Evolutionary conservation across 1,140 invertebrate species (phyloP).

Genomic region (Drosophila funebris): DNA sequence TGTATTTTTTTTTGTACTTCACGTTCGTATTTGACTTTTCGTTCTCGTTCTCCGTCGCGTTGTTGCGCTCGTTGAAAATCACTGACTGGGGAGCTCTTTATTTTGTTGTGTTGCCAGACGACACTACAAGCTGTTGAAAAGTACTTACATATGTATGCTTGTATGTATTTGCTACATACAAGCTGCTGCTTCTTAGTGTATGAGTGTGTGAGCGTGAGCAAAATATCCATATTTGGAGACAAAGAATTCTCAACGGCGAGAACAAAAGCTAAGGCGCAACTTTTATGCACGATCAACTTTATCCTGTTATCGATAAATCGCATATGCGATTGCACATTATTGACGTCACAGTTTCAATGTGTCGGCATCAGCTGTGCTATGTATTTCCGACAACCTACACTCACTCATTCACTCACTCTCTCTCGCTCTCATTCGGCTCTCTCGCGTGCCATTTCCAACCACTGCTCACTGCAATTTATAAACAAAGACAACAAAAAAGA

Average conservation of each 20-base stretch:
- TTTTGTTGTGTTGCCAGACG: constrained; percentile 33
- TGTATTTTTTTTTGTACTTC: constrained; percentile 45
- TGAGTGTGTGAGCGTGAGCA: constrained; percentile 20
- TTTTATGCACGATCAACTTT: constrained; percentile 22
- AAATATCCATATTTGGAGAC: constrained; percentile 24
- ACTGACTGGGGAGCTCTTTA: constrained; percentile 50
- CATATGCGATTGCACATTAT: not conserved
- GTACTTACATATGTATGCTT: not conserved
- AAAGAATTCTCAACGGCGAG: not conserved
- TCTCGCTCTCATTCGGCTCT: constrained; percentile 2
- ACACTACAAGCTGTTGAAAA: constrained; percentile 7
- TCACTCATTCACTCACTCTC: not conserved
- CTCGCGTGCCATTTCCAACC: constrained; percentile 24
- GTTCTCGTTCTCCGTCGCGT: constrained; percentile 11
- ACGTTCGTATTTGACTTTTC: constrained; percentile 29
- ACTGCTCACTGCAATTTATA: constrained; percentile 21
- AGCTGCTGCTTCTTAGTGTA: not conserved
- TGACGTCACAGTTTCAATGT: constrained; percentile 11
- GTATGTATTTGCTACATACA: not conserved
- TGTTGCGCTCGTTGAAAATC: constrained; percentile 34
- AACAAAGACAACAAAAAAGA: constrained; percentile 33
- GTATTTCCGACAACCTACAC: not conserved
- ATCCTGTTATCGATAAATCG: constrained; percentile 26
- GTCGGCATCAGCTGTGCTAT: constrained; percentile 10
- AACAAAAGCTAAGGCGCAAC: not conserved